Evolutionary conservation across 2,797 vertebrate species (phyloP), one percentile per base, ranked within the genome.

Genomic region (Pachyuromys duprasi): DNA sequence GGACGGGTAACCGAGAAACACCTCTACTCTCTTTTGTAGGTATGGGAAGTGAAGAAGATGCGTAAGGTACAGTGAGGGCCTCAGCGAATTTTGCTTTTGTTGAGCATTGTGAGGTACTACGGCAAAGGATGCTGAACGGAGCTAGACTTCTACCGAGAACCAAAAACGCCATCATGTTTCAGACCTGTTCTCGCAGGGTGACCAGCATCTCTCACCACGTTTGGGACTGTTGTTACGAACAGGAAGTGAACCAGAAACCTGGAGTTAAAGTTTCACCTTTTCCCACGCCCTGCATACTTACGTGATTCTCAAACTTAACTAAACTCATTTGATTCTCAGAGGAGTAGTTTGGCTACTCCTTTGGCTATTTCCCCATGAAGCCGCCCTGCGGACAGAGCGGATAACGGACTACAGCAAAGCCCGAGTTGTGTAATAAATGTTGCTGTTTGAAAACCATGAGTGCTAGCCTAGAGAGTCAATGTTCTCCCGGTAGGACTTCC

Each of bases 31-130:
- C 70, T 81, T 92, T 86, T 96, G 90, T 93, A 90, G 36, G 60
- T 84, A 36, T 91, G 96, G 95, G 94, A 60, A 95, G 88, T 90
- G 94, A 86, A 78, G 81, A 93, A 75, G 94, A 90, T 82, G 55
- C 49, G 72, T 86, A 33, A 20, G 84, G 90, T 90, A 81, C 45
- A 62, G 86, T 62, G 72, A 45, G 36, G 53, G 28, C 2, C 78
- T 86, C 88, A 90, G 88, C 93, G 86, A 88, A 67, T 89, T 93
- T 92, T 63, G n/a, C 33, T 92, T 92, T 39, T 74, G 69, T 49
- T 14, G 53, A 90, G 69, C 33, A 75, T 17, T 79, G 33, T 86
- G 79, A 83, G 39, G 26, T 91, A 82, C 69, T 14, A 9, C 70
- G 82, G 78, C 65, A 62, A 81, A 78, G 55, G 92, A 60, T 49